Base-by-base conservation (phyloP, 1,140 invertebrate genomes). In the Calephelis nemesis region DNA sequence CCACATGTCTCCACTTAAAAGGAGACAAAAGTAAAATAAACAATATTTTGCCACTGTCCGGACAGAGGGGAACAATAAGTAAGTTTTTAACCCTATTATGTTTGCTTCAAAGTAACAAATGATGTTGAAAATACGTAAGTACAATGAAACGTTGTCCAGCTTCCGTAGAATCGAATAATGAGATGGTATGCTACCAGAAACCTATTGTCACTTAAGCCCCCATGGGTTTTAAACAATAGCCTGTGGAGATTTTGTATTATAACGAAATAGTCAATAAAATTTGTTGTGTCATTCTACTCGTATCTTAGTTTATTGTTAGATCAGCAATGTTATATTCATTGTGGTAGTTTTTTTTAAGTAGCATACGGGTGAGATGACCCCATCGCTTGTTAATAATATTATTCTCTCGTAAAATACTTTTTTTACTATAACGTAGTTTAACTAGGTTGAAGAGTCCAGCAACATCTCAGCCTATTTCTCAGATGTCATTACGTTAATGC, bases 11-110 rank as follows among this genome's bases (percentile, higher is more conserved):
- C 81, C 76, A 80, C 75, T 84, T 83, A 76, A 85, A 87, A 84
- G 78, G 76, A 68, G 84, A 83, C 74, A 81, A 82, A 77, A 80
- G 74, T 81, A 84, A 88, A 87, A 89, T 77, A 90, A 85, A 88
- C 84, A 90, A 87, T 85, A 89, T 91, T 89, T 89, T 84, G 85
- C 88, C 89, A 87, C 88, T 78, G 85, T 83, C 77, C 65, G 75
- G 78, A 67, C 79, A 84, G 79, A 81, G 78, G 79, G 30, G 67
- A 78, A 85, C 83, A 87, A 88, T 79, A 74, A 68, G 72, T 73
- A 76, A 70, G 58, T 72, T 80, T 68, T 75, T 87, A 90, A 87
- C 84, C 80, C 86, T 81, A 87, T 90, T 90, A 85, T 88, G 77
- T 81, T 80, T 47, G 65, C 65, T 74, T 74, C 50, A 75, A 75